Conservation (phyloP, 2,797 vertebrate species). For the Myripristis jacobus region DNA sequence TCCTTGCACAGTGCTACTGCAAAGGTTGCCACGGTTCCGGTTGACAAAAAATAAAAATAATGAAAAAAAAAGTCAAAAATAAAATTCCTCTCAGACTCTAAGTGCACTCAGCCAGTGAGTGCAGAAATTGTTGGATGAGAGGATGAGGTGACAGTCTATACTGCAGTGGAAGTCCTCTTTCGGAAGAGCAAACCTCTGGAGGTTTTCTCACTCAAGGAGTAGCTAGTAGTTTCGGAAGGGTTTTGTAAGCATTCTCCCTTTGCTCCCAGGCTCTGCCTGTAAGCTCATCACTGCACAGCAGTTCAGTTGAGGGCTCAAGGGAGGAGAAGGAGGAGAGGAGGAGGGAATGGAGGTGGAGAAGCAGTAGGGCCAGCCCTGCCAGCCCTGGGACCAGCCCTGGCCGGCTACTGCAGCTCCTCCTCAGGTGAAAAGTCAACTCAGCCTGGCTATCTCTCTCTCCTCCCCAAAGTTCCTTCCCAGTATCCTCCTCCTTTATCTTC, state of each 20-base stretch:
- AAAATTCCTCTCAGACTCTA: slow-evolving; percentile 47
- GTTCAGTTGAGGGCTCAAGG: slow-evolving; percentile 60
- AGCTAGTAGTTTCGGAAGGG: slow-evolving; percentile 59
- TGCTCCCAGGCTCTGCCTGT: slow-evolving; percentile 69
- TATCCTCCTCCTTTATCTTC: slow-evolving; percentile 32
- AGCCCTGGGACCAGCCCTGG: slow-evolving; percentile 82
- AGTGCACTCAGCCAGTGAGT: slow-evolving; percentile 83
- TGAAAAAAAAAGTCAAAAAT: slow-evolving; percentile 26
- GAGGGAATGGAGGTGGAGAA: slow-evolving; percentile 81
- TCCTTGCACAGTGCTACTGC: slow-evolving; percentile 78
- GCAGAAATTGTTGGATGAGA: slow-evolving; percentile 43
- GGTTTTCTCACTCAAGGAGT: slow-evolving; percentile 51
- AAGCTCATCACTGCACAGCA: slow-evolving; percentile 85
- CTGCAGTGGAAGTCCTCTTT: slow-evolving; percentile 50
- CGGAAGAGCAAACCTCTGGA: slow-evolving; percentile 62
- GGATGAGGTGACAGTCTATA: slow-evolving; percentile 28
- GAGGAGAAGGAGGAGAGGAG: slow-evolving; percentile 72
- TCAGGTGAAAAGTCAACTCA: slow-evolving; percentile 79
- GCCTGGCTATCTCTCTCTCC: slow-evolving; percentile 69
- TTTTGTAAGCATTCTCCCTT: slow-evolving; percentile 69
- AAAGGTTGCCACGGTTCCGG: slow-evolving; percentile 75
- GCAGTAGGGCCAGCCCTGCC: slow-evolving; percentile 85
- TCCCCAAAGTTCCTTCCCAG: slow-evolving; percentile 46
- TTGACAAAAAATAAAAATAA: slow-evolving; percentile 64
- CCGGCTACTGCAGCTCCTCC: slow-evolving; percentile 82